Base-by-base conservation (phyloP, 2,113 vertebrate genomes). In the Chaetops frenatus region DNA sequence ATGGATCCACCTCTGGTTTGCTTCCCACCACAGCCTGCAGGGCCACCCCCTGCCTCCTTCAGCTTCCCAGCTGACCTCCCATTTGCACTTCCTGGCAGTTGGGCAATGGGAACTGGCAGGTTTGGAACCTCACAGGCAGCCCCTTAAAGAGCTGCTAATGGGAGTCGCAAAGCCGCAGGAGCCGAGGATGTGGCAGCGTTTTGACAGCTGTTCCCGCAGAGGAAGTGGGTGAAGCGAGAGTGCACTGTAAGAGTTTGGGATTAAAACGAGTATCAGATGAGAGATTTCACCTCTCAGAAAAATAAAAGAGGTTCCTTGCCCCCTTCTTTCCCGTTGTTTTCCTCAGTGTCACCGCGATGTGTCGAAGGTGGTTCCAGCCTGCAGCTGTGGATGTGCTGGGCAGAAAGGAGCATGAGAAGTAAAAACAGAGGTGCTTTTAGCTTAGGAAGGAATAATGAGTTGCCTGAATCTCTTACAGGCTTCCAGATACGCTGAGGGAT, bases 161-260 rank as follows among this genome's bases (percentile, higher is more conserved):
- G 88, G 97, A 97, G 96, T 91, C 82, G 95, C 96, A 96, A 98
- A 97, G 97, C 96, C 98, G 58, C 84, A 95, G 97, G 96, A 94
- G 58, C 88, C 89, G 95, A 94, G 97, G 98, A 98, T 98, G 97
- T 94, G 91, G 92, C 96, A 90, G 97, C 92, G 94, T 98, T 98
- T 98, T 97, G 96, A 98, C 98, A 99, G 98, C 98, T 98, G 98
- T 98, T 98, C 96, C 98, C 97, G 20, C 97, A 96, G 97, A 98
- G 98, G 98, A 98, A 98, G 98, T 98, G 97, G 98, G 97, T 97
- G 97, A 97, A 98, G 96, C 93, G 96, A 96, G 97, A 98, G 93
- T 95, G 93, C 38, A 77, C 77, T 86, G 88, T 88, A 72, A 97
- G 93, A 97, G 95, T 81, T 44, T 33, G 79, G 87, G 81, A 89